A percentile compares a stretch with the other conserved stretches of the same genome.
phyloP scores from a whole-genome alignment of 2,113 vertebrate genomes.

The Percina caprodes region DNA sequence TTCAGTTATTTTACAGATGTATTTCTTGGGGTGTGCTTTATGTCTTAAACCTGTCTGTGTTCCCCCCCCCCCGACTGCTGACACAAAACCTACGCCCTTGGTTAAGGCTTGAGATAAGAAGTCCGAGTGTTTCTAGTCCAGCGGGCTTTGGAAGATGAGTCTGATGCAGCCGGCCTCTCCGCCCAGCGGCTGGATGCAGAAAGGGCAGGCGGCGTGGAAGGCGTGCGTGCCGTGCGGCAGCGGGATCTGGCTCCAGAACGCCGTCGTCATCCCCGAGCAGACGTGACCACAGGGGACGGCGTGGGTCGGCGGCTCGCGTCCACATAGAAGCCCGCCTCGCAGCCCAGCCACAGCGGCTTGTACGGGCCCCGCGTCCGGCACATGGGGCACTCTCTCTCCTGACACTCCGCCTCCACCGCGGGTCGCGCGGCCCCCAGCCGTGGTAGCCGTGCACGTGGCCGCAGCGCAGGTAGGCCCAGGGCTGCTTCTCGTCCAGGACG shows the following conservation, averaged over 20 bases:
- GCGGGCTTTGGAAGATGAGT: constrained; percentile 96
- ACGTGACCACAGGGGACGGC: constrained; percentile 95
- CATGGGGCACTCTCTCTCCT: constrained; percentile 95
- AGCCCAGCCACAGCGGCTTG: constrained; percentile 94
- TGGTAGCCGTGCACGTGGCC: constrained; percentile 97
- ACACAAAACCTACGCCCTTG: too few relatives aligned
- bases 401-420: constrained; percentile 77
- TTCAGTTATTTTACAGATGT: too few relatives aligned
- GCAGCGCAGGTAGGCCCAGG: constrained; percentile 95
- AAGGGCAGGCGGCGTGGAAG: constrained; percentile 93
- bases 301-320: constrained; percentile 92
- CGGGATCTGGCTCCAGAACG: constrained; percentile 92
- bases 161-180: constrained; percentile 89
- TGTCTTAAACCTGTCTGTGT: too few relatives aligned
- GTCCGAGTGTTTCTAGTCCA: constrained; percentile 72
- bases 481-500: constrained; percentile 91
- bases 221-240: constrained; percentile 93
- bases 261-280: constrained; percentile 93
- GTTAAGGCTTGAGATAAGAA: not conserved
- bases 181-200: constrained; percentile 92
- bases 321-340: constrained; percentile 92
- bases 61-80: too few relatives aligned
- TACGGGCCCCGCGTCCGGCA: constrained; percentile 92
- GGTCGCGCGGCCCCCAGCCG: constrained; percentile 84
- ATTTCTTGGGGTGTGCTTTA: too few relatives aligned